Percentiles rank a stretch among this genome's conserved stretches.
Evolutionary conservation across 2,888 invertebrate genomes (phyloP).

Genomic region (Sphaerophoria taeniata): DNA sequence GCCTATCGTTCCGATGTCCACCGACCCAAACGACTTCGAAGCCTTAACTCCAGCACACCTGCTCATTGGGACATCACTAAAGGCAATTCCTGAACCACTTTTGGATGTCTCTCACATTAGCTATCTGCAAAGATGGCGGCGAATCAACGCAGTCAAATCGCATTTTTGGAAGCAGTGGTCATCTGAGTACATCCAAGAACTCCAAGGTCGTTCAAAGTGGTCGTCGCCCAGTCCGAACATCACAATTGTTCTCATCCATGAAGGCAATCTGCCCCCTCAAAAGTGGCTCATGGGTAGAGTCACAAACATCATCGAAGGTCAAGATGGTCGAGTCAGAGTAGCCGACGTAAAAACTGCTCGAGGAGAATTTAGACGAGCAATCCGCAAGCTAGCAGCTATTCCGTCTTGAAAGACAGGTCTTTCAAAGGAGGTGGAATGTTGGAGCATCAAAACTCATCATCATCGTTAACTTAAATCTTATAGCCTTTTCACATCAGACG

Average conservation of each 20-base stretch:
- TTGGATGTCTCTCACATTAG: conserved; percentile 41
- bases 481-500: too few species aligned
- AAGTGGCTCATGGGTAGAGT: conserved; percentile 38
- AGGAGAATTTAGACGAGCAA: not conserved
- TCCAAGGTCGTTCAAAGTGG: conserved; percentile 32
- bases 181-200: conserved; percentile 22
- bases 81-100: conserved; percentile 32
- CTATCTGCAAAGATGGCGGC: conserved; percentile 48
- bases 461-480: too few species aligned
- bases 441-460: not conserved
- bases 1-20: not conserved
- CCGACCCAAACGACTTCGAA: not conserved
- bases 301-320: not conserved
- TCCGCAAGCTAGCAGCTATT: not conserved
- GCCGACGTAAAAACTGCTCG: conserved; percentile 20
- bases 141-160: conserved; percentile 51
- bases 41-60: conserved; percentile 9
- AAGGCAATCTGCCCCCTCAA: conserved; percentile 27
- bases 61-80: conserved; percentile 31
- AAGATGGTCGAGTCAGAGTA: conserved; percentile 28
- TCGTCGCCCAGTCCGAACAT: conserved; percentile 13
- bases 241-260: conserved; percentile 29
- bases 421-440: conserved; percentile 32
- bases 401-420: conserved; percentile 21
- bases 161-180: conserved; percentile 64